Conservation (phyloP, 92 coral and sea anemone species). For the Palythoa heliodiscus region DNA sequence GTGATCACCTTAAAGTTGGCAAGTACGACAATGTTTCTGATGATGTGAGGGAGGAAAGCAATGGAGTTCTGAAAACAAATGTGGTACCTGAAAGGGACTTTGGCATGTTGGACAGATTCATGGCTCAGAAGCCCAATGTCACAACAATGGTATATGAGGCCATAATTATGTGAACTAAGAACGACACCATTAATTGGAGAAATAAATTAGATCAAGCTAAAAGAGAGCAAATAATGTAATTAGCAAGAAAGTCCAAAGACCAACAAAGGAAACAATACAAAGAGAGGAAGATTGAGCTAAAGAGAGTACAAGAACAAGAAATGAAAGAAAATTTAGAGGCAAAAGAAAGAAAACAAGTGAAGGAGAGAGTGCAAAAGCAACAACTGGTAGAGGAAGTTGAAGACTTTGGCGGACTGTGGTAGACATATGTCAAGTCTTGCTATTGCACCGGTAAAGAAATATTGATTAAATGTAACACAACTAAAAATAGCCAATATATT, state of each 20-base stretch:
- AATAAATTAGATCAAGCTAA: slow-evolving; percentile 6
- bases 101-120: slow-evolving; percentile 21
- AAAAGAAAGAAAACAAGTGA: slow-evolving; percentile 28
- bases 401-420: slow-evolving; percentile 39
- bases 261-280: slow-evolving; percentile 32
- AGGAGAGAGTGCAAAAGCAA: slow-evolving; percentile 34
- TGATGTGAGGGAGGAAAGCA: not conserved
- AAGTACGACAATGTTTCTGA: not conserved
- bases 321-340: slow-evolving; percentile 32
- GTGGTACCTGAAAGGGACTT: slow-evolving; percentile 33
- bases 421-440: too few relatives aligned
- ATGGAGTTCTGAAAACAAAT: slow-evolving; percentile 10
- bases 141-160: slow-evolving; percentile 42
- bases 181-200: slow-evolving; percentile 31
- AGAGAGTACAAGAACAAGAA: slow-evolving; percentile 26
- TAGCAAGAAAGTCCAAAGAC: slow-evolving; percentile 34
- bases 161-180: slow-evolving; percentile 29
- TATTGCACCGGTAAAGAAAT: too few relatives aligned
- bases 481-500: too few relatives aligned
- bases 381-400: slow-evolving; percentile 34
- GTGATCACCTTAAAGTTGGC: slow-evolving; percentile 30
- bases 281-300: slow-evolving; percentile 14
- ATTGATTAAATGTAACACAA: too few relatives aligned
- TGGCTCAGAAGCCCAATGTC: slow-evolving; percentile 18
- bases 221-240: slow-evolving; percentile 27